These are phyloP conservation scores for Macrostomum cliftonense DNA, from an alignment of 2,888 invertebrate genomes.

Conservation along the genomic window DNA sequence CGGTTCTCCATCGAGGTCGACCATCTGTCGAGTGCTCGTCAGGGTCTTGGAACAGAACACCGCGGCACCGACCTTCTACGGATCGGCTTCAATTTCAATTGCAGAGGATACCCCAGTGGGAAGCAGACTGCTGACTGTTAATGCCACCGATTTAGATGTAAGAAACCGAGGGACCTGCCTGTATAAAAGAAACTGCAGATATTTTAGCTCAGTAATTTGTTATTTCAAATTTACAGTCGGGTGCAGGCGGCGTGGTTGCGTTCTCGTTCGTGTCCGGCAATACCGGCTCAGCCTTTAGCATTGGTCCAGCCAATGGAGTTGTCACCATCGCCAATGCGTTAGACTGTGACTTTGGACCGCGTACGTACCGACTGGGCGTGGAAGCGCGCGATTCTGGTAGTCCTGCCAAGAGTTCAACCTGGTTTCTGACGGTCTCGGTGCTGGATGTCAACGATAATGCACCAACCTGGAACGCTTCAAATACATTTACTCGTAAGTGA, in stretches of 20 bases:
- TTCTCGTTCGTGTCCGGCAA: conserved; percentile 1
- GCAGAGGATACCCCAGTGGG: conserved; percentile 1
- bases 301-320: not conserved
- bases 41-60: conserved; percentile 4
- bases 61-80: not conserved
- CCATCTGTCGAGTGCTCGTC: conserved; percentile 1
- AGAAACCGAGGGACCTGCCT: too few relatives aligned
- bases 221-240: too few relatives aligned
- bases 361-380: not conserved
- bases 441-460: conserved; percentile 13
- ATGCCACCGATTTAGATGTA: conserved; percentile 1
- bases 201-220: too few relatives aligned
- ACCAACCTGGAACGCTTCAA: not conserved
- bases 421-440: conserved; percentile 5
- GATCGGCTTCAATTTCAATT: not conserved
- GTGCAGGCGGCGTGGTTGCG: not conserved
- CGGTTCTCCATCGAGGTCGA: not conserved
- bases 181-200: too few relatives aligned
- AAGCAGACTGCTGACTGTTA: not conserved
- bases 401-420: not conserved
- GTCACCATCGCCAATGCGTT: not conserved
- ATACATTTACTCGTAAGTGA: too few relatives aligned
- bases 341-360: not conserved
- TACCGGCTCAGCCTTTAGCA: not conserved
- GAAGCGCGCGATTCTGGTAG: not conserved